Conservation (phyloP, 2,888 invertebrate genomes). For the Rhingia rostrata region DNA sequence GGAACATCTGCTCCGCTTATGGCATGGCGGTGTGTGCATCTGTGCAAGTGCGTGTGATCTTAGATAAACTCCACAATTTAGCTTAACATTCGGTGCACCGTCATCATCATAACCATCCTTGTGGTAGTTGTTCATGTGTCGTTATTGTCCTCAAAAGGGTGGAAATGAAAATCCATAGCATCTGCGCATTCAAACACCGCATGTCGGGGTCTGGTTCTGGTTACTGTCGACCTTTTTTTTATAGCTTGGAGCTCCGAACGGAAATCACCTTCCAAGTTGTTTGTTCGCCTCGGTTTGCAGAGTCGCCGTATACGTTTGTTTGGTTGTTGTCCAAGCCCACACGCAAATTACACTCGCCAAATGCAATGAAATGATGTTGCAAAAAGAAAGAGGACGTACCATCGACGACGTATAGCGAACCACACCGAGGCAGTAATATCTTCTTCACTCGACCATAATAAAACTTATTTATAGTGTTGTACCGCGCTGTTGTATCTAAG, state of each 20-base stretch:
- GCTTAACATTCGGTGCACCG: slow-evolving; percentile 47
- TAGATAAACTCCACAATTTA: slow-evolving; percentile 71
- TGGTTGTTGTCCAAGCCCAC: slow-evolving; percentile 62
- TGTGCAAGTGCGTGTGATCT: slow-evolving; percentile 53
- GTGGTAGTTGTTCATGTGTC: neutral
- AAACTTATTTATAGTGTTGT: slow-evolving; percentile 65
- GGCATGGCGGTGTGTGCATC: slow-evolving; percentile 14
- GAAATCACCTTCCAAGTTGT: slow-evolving; percentile 71
- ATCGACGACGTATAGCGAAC: neutral
- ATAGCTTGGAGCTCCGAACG: slow-evolving; percentile 63
- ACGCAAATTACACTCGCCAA: slow-evolving; percentile 54
- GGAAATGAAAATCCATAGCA: slow-evolving; percentile 74
- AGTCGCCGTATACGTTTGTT: slow-evolving; percentile 20
- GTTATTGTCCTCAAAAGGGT: slow-evolving; percentile 68
- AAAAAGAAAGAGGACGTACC: slow-evolving; percentile 56
- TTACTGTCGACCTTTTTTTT: slow-evolving; percentile 11
- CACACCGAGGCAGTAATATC: slow-evolving; percentile 12
- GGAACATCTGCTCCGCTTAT: slow-evolving; percentile 66
- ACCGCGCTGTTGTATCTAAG: slow-evolving; percentile 24
- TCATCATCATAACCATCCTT: slow-evolving; percentile 24
- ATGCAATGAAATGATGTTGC: slow-evolving; percentile 38
- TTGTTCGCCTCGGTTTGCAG: slow-evolving; percentile 25
- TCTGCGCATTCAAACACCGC: slow-evolving; percentile 64
- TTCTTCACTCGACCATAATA: slow-evolving; percentile 41
- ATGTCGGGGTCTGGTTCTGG: slow-evolving; percentile 38